phyloP scores from a whole-genome alignment of 1,140 invertebrate genomes.

The Trachelipus rathkii region DNA sequence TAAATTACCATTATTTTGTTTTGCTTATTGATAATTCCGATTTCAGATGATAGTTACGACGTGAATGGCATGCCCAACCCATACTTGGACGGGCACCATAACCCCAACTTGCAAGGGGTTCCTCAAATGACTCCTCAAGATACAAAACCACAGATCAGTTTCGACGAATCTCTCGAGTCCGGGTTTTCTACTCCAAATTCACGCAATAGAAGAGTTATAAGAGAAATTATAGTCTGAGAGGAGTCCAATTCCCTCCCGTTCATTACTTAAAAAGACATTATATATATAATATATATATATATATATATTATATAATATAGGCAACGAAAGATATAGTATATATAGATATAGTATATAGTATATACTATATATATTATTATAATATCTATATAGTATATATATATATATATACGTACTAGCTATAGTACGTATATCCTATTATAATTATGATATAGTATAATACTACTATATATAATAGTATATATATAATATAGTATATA shows the following conservation, averaged over 20 bases:
- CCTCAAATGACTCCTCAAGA: constrained; percentile 35
- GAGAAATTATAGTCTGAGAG: constrained; percentile 86
- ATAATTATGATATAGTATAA: too few species aligned
- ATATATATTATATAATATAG: too few species aligned
- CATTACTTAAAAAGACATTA: background rate
- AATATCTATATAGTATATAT: too few species aligned
- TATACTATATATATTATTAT: too few species aligned
- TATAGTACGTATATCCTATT: too few species aligned
- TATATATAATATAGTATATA: too few species aligned
- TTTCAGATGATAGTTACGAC: constrained; percentile 72
- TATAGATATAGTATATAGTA: too few species aligned
- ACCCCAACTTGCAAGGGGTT: constrained; percentile 31
- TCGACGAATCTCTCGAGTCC: constrained; percentile 85
- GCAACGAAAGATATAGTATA: too few species aligned
- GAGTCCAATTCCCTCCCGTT: too few species aligned
- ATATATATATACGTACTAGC: too few species aligned
- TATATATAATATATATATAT: too few species aligned
- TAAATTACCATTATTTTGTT: background rate
- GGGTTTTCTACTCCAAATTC: constrained; percentile 90
- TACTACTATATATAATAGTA: too few species aligned
- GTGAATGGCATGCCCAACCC: constrained; percentile 83
- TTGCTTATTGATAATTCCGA: background rate
- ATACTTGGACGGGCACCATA: constrained; percentile 64
- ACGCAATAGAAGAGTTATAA: constrained; percentile 78
- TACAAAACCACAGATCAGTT: constrained; percentile 65